phyloP scores from a whole-genome alignment of 2,797 vertebrate species.

The Pangasius larnaudii region DNA sequence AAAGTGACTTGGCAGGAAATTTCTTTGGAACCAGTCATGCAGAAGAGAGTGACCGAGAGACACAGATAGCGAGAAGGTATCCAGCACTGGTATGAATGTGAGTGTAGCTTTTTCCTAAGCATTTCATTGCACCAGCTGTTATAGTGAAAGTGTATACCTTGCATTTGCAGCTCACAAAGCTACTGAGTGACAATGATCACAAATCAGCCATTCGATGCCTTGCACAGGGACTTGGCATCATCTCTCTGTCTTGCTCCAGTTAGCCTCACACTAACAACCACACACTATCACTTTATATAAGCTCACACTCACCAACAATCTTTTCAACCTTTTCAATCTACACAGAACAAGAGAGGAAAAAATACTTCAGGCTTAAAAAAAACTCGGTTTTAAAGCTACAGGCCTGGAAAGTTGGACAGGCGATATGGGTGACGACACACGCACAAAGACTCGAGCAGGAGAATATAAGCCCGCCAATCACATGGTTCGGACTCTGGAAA shows the following conservation, averaged over 20 bases:
- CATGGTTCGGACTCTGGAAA: constrained; percentile 48
- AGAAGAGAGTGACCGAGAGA: background rate
- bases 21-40: background rate
- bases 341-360: background rate
- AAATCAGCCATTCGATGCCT: background rate
- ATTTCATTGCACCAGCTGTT: background rate
- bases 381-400: constrained; percentile 49
- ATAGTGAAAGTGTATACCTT: background rate
- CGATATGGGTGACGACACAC: constrained; percentile 37
- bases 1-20: background rate
- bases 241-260: background rate
- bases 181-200: background rate
- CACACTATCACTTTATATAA: background rate
- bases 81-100: background rate
- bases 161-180: constrained; percentile 3
- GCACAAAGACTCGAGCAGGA: constrained; percentile 51
- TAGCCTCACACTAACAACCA: background rate
- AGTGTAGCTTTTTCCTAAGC: background rate
- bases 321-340: background rate
- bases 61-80: background rate
- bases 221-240: background rate
- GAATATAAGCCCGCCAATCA: constrained; percentile 60
- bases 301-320: background rate
- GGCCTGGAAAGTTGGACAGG: constrained; percentile 25
- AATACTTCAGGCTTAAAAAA: constrained; percentile 32